Evolutionary conservation across 2,888 invertebrate species (phyloP), one percentile per base, ranked within the genome.

Genomic region (Himalopsyche anomala): DNA sequence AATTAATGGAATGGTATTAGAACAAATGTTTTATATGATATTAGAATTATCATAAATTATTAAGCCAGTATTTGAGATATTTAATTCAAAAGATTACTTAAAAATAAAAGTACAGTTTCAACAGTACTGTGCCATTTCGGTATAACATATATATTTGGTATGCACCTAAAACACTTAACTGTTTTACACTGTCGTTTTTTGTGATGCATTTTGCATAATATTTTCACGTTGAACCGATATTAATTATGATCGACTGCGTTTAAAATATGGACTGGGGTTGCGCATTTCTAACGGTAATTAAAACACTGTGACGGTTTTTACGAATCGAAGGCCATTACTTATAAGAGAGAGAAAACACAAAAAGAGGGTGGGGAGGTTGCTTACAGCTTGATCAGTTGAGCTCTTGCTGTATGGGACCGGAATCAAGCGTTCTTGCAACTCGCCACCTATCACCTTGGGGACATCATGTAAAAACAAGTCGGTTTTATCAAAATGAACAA

Each of bases 321-420:
- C 11, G 38, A 74, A 36, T 15, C 5, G 74, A 28, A 36, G 87
- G 83, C 85, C 85, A 83, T 87, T 79, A 55, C 19, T 51, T 74
- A 74, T 74, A 87, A 74, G 85, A 85, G 82, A 86, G 86, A 86
- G 55, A 87, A 87, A 87, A 88, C 86, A 86, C 86, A 86, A 84
- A 69, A 82, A 54, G 80, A 80, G 54, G 82, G 56, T 15, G 81
- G 80, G 83, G 54, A 11, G 87, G 80, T 85, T 91, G 85, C 99
- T 99, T 99, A 99, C 99, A 98, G 98, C 98, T 97, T 99, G 99
- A 96, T 99, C 99, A 95, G 98, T 99, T 94, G 98, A 98, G 94
- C 98, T 98, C 97, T 98, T 98, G 98, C 98, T 98, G 97, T 98
- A 98, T 94, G 98, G 99, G 94, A 99, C 98, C 94, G 99, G 98